Conservation (phyloP, 2,797 vertebrate species). For the Sphenopsis melanotis region DNA sequence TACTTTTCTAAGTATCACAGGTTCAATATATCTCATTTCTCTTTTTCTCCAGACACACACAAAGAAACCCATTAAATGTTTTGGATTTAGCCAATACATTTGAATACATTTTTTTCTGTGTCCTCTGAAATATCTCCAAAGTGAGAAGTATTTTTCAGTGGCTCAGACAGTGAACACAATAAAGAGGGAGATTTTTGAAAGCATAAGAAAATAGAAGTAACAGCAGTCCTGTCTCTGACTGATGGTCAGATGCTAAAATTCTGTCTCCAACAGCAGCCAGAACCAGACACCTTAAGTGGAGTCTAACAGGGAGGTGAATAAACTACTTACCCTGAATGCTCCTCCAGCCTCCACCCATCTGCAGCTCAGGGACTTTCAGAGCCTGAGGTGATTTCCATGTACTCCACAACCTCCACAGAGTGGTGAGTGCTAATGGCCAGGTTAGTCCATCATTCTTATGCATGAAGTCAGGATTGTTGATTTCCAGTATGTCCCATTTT, state of each 20-base stretch:
- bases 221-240: not conserved
- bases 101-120: not conserved
- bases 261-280: not conserved
- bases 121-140: conserved; percentile 3
- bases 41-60: not conserved
- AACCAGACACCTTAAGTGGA: not conserved
- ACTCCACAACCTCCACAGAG: not conserved
- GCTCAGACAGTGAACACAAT: not conserved
- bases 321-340: not conserved
- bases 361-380: not conserved
- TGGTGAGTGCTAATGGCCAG: not conserved
- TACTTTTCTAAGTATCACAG: not conserved
- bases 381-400: not conserved
- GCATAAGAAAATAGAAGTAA: not conserved
- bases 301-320: not conserved
- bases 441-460: not conserved
- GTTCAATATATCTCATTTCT: not conserved
- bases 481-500: not conserved
- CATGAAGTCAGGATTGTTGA: not conserved
- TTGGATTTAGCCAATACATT: conserved; percentile 1
- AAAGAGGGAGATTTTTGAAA: conserved; percentile 12
- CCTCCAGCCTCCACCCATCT: not conserved
- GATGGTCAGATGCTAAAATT: not conserved
- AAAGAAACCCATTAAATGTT: not conserved
- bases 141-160: not conserved